Conservation (phyloP, 2,113 vertebrate species). For the Macquaria australasica region DNA sequence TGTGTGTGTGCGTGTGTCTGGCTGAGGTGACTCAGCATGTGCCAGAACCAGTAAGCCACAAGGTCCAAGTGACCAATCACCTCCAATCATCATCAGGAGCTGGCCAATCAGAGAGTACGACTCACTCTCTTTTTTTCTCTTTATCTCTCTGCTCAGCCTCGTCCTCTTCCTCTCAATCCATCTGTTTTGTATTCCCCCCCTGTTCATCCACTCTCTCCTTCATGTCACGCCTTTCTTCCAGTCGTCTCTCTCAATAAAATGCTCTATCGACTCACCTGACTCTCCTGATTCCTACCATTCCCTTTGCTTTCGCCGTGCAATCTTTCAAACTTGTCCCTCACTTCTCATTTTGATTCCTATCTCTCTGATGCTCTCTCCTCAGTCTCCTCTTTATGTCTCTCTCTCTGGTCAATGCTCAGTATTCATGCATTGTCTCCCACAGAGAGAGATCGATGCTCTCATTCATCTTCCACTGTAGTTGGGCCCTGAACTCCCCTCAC, state of each 20-base stretch:
- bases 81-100: constrained; percentile 39
- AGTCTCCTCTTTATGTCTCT: constrained; percentile 1
- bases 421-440: constrained; percentile 59
- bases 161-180: constrained; percentile 2
- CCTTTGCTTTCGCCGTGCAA: constrained; percentile 37
- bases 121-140: constrained; percentile 1
- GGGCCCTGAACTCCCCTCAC: constrained; percentile 54
- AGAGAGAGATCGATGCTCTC: constrained; percentile 63
- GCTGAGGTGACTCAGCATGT: constrained; percentile 60
- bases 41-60: constrained; percentile 24
- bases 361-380: constrained; percentile 29
- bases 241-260: constrained; percentile 46
- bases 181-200: constrained; percentile 62
- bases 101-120: constrained; percentile 31
- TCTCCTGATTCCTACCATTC: constrained; percentile 1
- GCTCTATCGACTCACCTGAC: constrained; percentile 48
- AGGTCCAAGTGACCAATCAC: constrained; percentile 48
- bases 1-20: neutral
- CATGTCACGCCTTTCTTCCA: constrained; percentile 27
- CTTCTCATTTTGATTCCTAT: constrained; percentile 50
- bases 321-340: constrained; percentile 35
- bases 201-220: constrained; percentile 18
- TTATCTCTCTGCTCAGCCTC: neutral
- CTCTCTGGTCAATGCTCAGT: constrained; percentile 60
- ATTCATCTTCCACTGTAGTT: constrained; percentile 66